Conservation (phyloP, 2,797 vertebrate species). For the Coracias cyanogaster region DNA sequence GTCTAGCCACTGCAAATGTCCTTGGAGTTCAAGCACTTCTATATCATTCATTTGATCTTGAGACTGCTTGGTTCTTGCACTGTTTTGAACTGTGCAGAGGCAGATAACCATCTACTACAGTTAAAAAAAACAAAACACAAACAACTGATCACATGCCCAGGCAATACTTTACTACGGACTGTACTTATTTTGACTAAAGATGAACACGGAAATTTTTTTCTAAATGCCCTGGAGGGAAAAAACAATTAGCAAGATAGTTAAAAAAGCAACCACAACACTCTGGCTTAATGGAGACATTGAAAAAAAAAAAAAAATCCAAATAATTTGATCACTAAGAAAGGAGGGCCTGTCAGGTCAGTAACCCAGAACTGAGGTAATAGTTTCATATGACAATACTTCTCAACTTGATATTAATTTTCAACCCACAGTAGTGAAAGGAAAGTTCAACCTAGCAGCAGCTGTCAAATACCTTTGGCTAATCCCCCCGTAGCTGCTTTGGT, state of each 20-base stretch:
- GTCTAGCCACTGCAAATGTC: background rate
- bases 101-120: background rate
- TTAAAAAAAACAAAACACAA: constrained; percentile 7
- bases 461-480: constrained; percentile 65
- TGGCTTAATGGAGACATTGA: background rate
- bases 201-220: background rate
- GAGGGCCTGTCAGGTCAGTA: constrained; percentile 15
- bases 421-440: background rate
- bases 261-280: background rate
- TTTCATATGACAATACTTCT: constrained; percentile 6
- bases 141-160: constrained; percentile 3
- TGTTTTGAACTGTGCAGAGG: constrained; percentile 39
- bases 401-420: constrained; percentile 40
- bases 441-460: constrained; percentile 56
- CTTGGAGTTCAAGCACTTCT: background rate
- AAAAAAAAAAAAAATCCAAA: background rate
- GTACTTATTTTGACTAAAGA: constrained; percentile 38
- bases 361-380: background rate
- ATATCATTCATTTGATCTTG: background rate
- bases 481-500: constrained; percentile 25
- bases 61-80: background rate
- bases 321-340: background rate
- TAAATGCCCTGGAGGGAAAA: background rate
- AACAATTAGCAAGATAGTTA: constrained; percentile 35
- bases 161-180: background rate